These are phyloP conservation scores for Aphaenogaster rudis DNA, from an alignment of 1,140 invertebrate genomes.

Conservation along the genomic window DNA sequence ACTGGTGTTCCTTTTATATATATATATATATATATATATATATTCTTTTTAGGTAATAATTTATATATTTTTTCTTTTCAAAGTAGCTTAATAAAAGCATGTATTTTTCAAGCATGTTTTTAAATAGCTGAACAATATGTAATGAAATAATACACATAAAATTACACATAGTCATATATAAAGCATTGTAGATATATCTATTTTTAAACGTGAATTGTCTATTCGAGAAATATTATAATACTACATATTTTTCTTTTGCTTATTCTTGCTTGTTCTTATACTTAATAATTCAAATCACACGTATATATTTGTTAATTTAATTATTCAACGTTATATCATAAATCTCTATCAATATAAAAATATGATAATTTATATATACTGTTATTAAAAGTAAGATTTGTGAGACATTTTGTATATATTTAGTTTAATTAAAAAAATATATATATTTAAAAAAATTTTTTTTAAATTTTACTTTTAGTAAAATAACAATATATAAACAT, in stretches of 20 bases:
- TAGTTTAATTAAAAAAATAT: not conserved
- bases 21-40: not conserved
- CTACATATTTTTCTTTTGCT: not conserved
- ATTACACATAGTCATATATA: not conserved
- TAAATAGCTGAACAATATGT: not conserved
- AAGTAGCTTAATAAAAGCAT: conserved; percentile 26
- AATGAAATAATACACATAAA: not conserved
- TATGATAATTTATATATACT: not conserved
- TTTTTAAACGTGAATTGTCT: not conserved
- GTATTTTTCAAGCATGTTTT: not conserved
- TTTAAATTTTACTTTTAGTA: no score
- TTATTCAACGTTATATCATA: not conserved
- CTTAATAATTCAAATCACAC: not conserved
- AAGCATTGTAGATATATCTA: not conserved
- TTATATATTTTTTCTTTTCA: conserved; percentile 65
- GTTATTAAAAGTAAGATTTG: not conserved
- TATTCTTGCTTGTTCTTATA: not conserved
- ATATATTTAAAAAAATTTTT: not conserved
- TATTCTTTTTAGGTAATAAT: not conserved
- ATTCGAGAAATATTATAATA: not conserved
- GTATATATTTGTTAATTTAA: not conserved
- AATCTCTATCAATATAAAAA: conserved; percentile 7
- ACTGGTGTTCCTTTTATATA: conserved; percentile 70
- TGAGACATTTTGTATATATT: not conserved
- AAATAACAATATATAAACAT: no score